Evolutionary conservation across 2,113 vertebrate species (phyloP), one percentile per base, ranked within the genome.

Genomic region (Leiothrix lutea): DNA sequence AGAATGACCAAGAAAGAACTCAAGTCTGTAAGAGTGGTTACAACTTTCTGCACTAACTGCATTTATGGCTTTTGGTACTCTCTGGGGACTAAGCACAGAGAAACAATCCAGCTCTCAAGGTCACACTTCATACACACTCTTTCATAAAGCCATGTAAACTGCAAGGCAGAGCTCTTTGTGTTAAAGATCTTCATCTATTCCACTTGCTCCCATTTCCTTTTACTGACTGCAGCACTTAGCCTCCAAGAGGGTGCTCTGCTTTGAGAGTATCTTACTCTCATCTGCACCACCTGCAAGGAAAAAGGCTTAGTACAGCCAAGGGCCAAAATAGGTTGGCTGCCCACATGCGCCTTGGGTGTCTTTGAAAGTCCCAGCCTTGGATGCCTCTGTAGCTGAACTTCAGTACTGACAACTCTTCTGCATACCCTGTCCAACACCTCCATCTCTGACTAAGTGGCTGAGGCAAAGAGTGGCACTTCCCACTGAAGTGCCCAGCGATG

Each of bases 1-100:
- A 93, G 57, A 94, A 86, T 77, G 29, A 94, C 83, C 74, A 79
- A 86, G 64, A 93, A 79, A 86, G 57, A 93, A 50, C 35, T 72
- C 58, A 78, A 56, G 25, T 36, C 38, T 75, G 7, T 74, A 92
- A 78, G 14, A 31, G 64, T 29, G 91, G 48, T 60, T 83, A 88
- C 16, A 29, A 51, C 23, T 62, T 82, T 79, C 47, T 83, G 60
- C 38, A 65, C 38, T 80, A 80, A 82, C 17, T 80, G 40, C 44
- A 74, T 87, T 87, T 70, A 75, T 14, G 12, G 50, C 9, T 75
- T 91, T 56, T 66, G 53, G 51, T 70, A 42, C 75, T 92, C 84
- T 75, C 28, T 35, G 31, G 42, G 47, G 45, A 69, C 62, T 75
- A 91, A 90, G 28, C n/a, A 81, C 7, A 12, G 47, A 86, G 47